Evolutionary conservation across 2,113 vertebrate genomes (phyloP), one percentile per base, ranked within the genome.

Genomic region (Callocephalon fimbriatum): DNA sequence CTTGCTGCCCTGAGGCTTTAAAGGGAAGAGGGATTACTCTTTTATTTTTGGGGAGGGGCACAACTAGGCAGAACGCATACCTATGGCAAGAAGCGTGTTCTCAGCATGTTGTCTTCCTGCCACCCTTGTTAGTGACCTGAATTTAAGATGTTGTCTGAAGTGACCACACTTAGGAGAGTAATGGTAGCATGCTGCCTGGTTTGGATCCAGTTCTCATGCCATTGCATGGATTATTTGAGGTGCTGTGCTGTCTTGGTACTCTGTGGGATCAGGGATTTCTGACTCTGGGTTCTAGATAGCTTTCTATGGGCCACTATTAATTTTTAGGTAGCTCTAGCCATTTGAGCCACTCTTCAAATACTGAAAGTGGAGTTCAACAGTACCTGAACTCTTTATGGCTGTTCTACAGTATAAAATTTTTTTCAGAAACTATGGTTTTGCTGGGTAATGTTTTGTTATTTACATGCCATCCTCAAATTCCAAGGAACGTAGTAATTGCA

Each of bases 131-230:
- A 16, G 26, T 5, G 22, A 82, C 23, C 15, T 53, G 81, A 42
- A 61, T 42, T 26, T n/a, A 48, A 51, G 71, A 7, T 15, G 7
- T 4, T 35, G 25, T 71, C 38, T 37, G 1, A 26, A 73, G 35
- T 35, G 42, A 42, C 40, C 10, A 3, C 15, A 0, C 74, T 44
- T 32, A 4, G 0, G 12, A 44, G 70, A 0, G 16, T 53, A 9
- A 15, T 10, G 15, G 26, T 53, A 29, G 19, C 65, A 16, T 2
- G 3, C 53, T 50, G 79, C 25, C 58, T 26, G 17, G 5, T 54
- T 67, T 38, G 51, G 35, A 32, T 48, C 35, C 15, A 6, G 13
- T 61, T 67, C 45, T 66, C 6, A 1, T 21, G 42, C 44, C 19
- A 1, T 10, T 16, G 17, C 18, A 6, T 14, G 50, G 31, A 6